phyloP scores from a whole-genome alignment of 2,113 vertebrate species.

The Leucoraja erinaceus region DNA sequence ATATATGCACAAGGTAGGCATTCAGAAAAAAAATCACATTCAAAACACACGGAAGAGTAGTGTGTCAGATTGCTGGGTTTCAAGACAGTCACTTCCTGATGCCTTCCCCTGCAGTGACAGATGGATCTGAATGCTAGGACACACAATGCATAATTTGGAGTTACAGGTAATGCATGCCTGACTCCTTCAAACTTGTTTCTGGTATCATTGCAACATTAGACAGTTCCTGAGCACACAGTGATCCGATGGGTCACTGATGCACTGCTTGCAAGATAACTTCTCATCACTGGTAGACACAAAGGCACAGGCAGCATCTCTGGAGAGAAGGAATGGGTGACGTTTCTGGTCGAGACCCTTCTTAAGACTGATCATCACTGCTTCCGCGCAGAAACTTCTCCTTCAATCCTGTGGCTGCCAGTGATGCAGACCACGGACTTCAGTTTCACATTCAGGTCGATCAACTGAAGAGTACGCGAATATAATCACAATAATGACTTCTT shows the following conservation, averaged over 20 bases:
- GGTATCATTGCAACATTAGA: background rate
- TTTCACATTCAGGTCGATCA: no score
- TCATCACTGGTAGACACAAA: no score
- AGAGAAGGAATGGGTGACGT: no score
- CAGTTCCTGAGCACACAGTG: background rate
- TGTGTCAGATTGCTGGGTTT: background rate
- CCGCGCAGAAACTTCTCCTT: no score
- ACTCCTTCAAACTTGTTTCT: background rate
- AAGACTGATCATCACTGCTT: no score
- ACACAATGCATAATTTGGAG: background rate
- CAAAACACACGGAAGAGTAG: background rate
- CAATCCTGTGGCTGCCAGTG: no score
- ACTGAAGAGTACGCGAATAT: no score
- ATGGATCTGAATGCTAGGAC: background rate
- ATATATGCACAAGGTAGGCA: background rate
- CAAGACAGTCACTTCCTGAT: background rate
- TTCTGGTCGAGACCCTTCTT: no score
- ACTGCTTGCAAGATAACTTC: background rate
- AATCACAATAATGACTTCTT: no score
- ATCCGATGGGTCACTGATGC: background rate
- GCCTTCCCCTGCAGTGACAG: background rate
- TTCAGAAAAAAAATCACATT: background rate
- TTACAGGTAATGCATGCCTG: background rate
- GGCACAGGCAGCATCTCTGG: no score
- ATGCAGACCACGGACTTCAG: no score